These are phyloP conservation scores for Hirtodrosophila cameraria DNA, from an alignment of 2,888 invertebrate species.

Conservation along the genomic window DNA sequence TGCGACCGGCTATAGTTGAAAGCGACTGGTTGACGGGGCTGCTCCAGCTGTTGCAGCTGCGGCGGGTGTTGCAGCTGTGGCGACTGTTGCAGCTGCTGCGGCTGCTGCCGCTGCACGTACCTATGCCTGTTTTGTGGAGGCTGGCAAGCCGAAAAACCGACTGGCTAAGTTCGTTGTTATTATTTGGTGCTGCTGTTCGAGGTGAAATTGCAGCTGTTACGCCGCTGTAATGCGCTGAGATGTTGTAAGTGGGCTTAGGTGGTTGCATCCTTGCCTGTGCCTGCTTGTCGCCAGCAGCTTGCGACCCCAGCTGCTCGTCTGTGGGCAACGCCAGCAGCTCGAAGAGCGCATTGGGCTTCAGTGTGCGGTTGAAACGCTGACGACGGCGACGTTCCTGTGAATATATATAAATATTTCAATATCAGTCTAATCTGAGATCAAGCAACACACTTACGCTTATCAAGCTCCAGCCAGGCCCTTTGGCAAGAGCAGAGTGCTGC, in stretches of 20 bases:
- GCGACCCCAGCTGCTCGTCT: background rate
- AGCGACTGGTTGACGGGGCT: too few species aligned
- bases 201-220: background rate
- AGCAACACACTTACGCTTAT: conserved; percentile 25
- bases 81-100: background rate
- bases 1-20: background rate
- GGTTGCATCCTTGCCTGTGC: background rate
- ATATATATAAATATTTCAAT: background rate
- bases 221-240: background rate
- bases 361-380: conserved; percentile 40
- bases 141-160: conserved; percentile 61
- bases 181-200: background rate
- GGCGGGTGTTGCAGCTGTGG: too few species aligned
- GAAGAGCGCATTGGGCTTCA: conserved; percentile 32
- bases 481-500: accelerated
- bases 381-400: conserved; percentile 42
- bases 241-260: background rate
- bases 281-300: background rate
- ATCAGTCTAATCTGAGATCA: background rate
- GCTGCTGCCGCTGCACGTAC: conserved; percentile 18
- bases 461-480: too few species aligned
- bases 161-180: conserved; percentile 18
- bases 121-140: conserved; percentile 45
- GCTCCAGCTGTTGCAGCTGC: too few species aligned
- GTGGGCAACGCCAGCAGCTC: conserved; percentile 19